Percentiles rank a stretch among this genome's conserved stretches.
Evolutionary conservation across 2,888 invertebrate genomes (phyloP).

Genomic region (Unio delphinus): DNA sequence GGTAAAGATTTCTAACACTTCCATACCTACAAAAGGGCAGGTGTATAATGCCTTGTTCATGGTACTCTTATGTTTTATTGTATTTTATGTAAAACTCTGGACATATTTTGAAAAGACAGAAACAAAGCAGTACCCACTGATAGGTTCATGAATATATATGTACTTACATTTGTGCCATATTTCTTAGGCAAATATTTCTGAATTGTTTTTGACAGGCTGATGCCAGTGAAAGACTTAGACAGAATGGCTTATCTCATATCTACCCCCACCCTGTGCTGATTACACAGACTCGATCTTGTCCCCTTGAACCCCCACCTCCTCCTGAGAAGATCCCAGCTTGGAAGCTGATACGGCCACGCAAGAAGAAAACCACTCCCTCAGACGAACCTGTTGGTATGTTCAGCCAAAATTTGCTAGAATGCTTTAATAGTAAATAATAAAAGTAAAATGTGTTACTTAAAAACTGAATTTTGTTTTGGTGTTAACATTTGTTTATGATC

Average conservation of each 20-base stretch:
- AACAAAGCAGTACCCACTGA: too few species aligned
- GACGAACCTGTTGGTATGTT: conserved; percentile 66
- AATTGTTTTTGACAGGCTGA: conserved; percentile 57
- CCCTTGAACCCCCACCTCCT: conserved; percentile 69
- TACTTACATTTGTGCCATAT: too few species aligned
- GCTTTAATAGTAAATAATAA: not conserved
- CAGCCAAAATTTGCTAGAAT: not conserved
- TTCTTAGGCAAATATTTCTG: too few species aligned
- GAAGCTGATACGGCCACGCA: conserved; percentile 70
- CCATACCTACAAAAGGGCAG: too few species aligned
- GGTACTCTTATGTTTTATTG: too few species aligned
- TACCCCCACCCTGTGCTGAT: conserved; percentile 70
- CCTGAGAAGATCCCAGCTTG: conserved; percentile 68
- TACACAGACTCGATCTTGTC: conserved; percentile 69
- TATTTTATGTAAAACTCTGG: too few species aligned
- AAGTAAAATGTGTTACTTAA: not conserved
- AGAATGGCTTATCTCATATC: conserved; percentile 67
- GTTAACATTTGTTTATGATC: too few species aligned
- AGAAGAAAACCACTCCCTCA: conserved; percentile 65
- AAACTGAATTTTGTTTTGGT: not conserved
- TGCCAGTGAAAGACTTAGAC: conserved; percentile 68
- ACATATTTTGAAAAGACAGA: too few species aligned
- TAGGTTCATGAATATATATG: too few species aligned
- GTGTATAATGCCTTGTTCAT: too few species aligned
- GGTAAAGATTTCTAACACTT: too few species aligned